These are phyloP conservation scores for Drosophila mettleri DNA, from an alignment of 2,888 invertebrate genomes.

Conservation along the genomic window DNA sequence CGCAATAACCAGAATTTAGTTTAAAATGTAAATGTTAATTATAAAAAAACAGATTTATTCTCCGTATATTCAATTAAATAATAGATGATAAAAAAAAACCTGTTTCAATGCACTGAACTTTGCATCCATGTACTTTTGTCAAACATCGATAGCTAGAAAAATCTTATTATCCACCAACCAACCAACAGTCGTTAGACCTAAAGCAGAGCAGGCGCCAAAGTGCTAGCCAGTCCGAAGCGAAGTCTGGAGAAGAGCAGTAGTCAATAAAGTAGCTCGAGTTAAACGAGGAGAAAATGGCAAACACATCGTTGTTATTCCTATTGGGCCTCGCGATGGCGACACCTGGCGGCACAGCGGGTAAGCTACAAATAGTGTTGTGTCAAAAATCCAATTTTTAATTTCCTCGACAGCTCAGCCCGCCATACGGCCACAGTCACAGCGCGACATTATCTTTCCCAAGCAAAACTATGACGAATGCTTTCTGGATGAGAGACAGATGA, in stretches of 20 bases:
- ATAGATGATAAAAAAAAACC: constrained; percentile 29
- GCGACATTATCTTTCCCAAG: constrained; percentile 1
- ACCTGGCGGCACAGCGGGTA: constrained; percentile 21
- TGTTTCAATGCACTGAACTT: constrained; percentile 32
- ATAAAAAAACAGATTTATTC: constrained; percentile 4
- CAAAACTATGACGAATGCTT: constrained; percentile 41
- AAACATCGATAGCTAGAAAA: constrained; percentile 19
- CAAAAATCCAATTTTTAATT: background rate
- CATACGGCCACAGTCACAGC: constrained; percentile 50
- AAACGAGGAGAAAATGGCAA: constrained; percentile 19
- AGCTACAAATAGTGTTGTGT: background rate
- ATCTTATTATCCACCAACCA: constrained; percentile 10
- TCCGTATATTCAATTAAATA: background rate
- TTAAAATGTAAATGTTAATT: background rate
- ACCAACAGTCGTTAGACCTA: constrained; percentile 13
- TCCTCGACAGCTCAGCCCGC: background rate
- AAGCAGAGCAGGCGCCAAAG: constrained; percentile 4
- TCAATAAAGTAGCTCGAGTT: too few species aligned
- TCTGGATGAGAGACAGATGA: constrained; percentile 43
- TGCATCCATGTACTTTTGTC: constrained; percentile 5
- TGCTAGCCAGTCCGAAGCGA: background rate
- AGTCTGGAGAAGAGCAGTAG: constrained; percentile 15
- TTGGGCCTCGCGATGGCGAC: background rate
- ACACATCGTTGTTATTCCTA: constrained; percentile 11
- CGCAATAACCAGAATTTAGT: constrained; percentile 5